phyloP scores from a whole-genome alignment of 2,797 vertebrate genomes.

The Gymnodraco acuticeps region DNA sequence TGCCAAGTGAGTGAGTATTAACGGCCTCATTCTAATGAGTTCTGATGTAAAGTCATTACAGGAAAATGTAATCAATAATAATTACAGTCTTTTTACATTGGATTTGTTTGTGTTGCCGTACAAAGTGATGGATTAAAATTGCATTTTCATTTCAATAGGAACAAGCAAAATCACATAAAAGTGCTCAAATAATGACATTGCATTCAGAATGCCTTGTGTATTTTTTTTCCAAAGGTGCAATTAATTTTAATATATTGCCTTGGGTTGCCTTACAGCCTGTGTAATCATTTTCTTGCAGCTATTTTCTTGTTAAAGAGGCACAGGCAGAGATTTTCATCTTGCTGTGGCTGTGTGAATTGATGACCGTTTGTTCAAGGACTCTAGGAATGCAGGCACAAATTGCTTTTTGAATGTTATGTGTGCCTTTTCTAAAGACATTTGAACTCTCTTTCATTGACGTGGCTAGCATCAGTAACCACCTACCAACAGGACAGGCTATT shows the following conservation, averaged over 20 bases:
- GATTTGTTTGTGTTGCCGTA: slow-evolving; percentile 5
- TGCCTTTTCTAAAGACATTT: not conserved
- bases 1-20: slow-evolving; percentile 11
- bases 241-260: slow-evolving; percentile 8
- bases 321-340: slow-evolving; percentile 21
- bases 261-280: not conserved
- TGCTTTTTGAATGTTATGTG: not conserved
- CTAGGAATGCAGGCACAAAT: not conserved
- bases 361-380: not conserved
- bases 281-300: slow-evolving; percentile 16
- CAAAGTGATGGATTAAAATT: not conserved
- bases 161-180: not conserved
- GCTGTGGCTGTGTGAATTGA: not conserved
- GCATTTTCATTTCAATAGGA: not conserved
- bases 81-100: slow-evolving; percentile 25
- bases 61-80: slow-evolving; percentile 53
- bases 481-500: not conserved
- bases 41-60: slow-evolving; percentile 52
- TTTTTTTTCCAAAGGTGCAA: slow-evolving; percentile 15
- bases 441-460: not conserved
- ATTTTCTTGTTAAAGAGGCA: slow-evolving; percentile 7
- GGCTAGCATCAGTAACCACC: not conserved
- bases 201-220: not conserved
- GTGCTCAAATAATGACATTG: not conserved
- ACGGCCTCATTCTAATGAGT: slow-evolving; percentile 39